Percentiles rank a stretch among this genome's conserved stretches.
Evolutionary conservation across 2,888 invertebrate species (phyloP).

Genomic region (Cheilosia vulpina): DNA sequence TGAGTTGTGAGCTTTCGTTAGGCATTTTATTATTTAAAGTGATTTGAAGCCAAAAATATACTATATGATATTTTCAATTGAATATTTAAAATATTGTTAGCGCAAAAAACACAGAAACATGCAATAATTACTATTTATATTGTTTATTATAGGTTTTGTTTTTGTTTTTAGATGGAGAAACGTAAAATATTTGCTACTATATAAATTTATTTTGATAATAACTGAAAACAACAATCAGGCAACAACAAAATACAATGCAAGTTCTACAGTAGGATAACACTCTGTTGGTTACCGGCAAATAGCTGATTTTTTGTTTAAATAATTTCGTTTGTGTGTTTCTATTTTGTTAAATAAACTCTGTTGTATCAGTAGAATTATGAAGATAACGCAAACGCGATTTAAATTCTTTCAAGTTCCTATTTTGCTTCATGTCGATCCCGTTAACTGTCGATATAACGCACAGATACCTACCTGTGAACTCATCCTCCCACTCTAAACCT

Average conservation of each 20-base stretch:
- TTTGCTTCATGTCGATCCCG: conserved; percentile 84
- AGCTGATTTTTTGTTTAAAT: conserved; percentile 23
- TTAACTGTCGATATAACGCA: conserved; percentile 77
- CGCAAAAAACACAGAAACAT: conserved; percentile 72
- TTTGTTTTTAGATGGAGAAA: conserved; percentile 37
- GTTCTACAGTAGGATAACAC: conserved; percentile 55
- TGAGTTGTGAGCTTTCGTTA: conserved; percentile 53
- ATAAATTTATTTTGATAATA: conserved; percentile 32
- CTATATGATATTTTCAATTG: conserved; percentile 35
- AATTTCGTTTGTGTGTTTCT: conserved; percentile 33
- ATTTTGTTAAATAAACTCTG: background rate
- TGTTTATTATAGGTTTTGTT: conserved; percentile 10
- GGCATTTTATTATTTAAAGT: conserved; percentile 34
- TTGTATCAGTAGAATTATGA: conserved; percentile 28
- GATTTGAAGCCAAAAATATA: conserved; percentile 51
- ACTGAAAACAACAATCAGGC: conserved; percentile 62
- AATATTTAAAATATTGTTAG: conserved; percentile 59
- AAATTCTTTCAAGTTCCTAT: conserved; percentile 82
- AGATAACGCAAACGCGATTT: conserved; percentile 25
- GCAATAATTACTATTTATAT: conserved; percentile 57
- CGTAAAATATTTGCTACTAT: conserved; percentile 29
- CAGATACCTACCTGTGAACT: conserved; percentile 97
- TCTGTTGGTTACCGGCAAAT: conserved; percentile 52
- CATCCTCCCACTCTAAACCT: conserved; percentile 99
- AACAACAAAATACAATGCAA: conserved; percentile 66